Percentiles rank a stretch among this genome's conserved stretches.
Conservation (phyloP, 2,888 invertebrate genomes). For the Diloba caeruleocephala region DNA sequence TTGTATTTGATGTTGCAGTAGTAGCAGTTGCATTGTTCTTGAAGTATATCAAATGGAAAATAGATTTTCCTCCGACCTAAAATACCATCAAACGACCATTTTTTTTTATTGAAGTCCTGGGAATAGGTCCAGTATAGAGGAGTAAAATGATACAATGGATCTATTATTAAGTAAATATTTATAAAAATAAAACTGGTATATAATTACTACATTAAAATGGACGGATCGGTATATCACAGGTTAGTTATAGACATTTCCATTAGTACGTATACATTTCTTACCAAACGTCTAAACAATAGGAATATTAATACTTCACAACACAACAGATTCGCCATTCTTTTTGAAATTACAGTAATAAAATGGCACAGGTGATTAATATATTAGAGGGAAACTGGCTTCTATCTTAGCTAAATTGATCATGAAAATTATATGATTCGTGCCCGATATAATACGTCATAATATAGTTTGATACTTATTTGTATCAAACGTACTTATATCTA, state of each 20-base stretch:
- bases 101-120: background rate
- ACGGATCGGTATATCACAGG: constrained; percentile 87
- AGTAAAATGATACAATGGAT: constrained; percentile 29
- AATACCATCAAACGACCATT: too few relatives aligned
- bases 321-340: constrained; percentile 24
- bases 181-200: constrained; percentile 58
- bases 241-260: constrained; percentile 80
- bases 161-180: constrained; percentile 56
- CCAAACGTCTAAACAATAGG: constrained; percentile 30
- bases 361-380: constrained; percentile 58
- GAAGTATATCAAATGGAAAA: too few relatives aligned
- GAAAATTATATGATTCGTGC: background rate
- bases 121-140: too few relatives aligned
- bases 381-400: constrained; percentile 20
- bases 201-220: constrained; percentile 71
- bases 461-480: background rate
- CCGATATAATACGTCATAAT: background rate
- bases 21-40: too few relatives aligned
- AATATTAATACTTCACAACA: constrained; percentile 33
- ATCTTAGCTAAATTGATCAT: constrained; percentile 3
- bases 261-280: constrained; percentile 54
- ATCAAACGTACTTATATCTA: too few relatives aligned
- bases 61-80: too few relatives aligned
- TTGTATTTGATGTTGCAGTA: too few relatives aligned
- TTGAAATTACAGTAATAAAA: constrained; percentile 49